Evolutionary conservation across 2,797 vertebrate species (phyloP), one percentile per base, ranked within the genome.

Genomic region (Phylloscopus collybita): DNA sequence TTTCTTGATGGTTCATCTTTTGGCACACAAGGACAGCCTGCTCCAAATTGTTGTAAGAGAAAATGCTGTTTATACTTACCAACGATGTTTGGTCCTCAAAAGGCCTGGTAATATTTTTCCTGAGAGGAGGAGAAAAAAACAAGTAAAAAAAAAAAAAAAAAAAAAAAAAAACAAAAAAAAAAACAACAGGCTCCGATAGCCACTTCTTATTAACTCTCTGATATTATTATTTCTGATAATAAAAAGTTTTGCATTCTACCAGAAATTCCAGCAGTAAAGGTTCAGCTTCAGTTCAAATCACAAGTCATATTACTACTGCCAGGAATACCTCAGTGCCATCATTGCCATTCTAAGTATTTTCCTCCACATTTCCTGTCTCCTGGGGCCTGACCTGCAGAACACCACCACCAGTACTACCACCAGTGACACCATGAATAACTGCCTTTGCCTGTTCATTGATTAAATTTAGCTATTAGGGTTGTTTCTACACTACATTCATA

Each of bases 51-150:
- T 13, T 21, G 0, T 9, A 62, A 61, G 23, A 80, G 26, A 81
- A 73, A 60, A 56, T 6, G 3, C 10, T 7, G 25, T 38, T 92
- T 62, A 45, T 49, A 98, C 98, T 98, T 78, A 99, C 99, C 98
- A 99, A 72, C 20, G 99, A 99, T 1, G 99, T 99, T 1, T 99
- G 99, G 97, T 99, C 99, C 86, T 99, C 99, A 98, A 99, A 99
- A 11, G 99, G 99, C 29, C 99, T 98, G 16, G 99, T 98, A 81
- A 99, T 99, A 96, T 99, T 99, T 98, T 99, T 99, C 97, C 99
- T 99, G 59, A 57, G 14, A 74, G 87, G 18, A 80, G 88, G 56
- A 27, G 25, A 50, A 42, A 75, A 80, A 65, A 71, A 36, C 1
- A 23, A 60, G 25, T 54, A 62, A 53, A 21, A n/a, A 47, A 10